Percentiles rank a stretch among this genome's conserved stretches.
Conservation (phyloP, 37 sponge, comb jelly and placozoan species). For the Halisarca cf. caerulea region DNA sequence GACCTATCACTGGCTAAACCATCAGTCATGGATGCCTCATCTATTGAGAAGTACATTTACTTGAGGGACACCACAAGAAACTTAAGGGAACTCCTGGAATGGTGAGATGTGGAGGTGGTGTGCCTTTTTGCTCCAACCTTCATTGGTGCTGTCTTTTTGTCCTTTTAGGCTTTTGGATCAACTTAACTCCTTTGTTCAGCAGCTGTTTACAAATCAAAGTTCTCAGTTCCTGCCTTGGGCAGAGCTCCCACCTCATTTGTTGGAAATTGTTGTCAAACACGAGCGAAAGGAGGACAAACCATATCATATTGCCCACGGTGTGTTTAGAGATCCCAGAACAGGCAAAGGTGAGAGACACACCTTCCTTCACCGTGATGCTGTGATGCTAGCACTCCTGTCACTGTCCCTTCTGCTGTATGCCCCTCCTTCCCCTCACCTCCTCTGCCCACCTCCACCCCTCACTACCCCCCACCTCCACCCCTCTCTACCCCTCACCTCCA, state of each 20-base stretch:
- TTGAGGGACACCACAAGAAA: slow-evolving; percentile 49
- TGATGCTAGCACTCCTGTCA: too few species aligned
- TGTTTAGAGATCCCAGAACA: slow-evolving; percentile 77
- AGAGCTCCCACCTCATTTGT: slow-evolving; percentile 36
- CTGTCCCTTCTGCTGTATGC: too few species aligned
- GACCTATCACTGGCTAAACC: slow-evolving; percentile 83
- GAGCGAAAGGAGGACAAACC: too few species aligned
- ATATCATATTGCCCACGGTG: slow-evolving; percentile 52
- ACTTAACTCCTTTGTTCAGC: slow-evolving; percentile 66
- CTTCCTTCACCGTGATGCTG: too few species aligned
- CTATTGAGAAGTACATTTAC: slow-evolving; percentile 52
- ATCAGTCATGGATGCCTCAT: slow-evolving; percentile 35
- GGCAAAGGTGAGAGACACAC: slow-evolving; percentile 76
- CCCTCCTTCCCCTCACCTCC: too few species aligned
- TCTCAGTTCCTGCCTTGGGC: slow-evolving; percentile 65
- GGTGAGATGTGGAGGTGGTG: slow-evolving; percentile 37
- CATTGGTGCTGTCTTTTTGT: neutral
- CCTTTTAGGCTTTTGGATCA: slow-evolving; percentile 59
- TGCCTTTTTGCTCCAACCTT: neutral
- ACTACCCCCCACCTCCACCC: neutral
- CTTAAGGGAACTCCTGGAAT: slow-evolving; percentile 61
- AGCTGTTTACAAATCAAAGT: slow-evolving; percentile 57
- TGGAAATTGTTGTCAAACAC: neutral
- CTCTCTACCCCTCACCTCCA: neutral
- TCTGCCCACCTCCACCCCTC: too few species aligned